phyloP scores from a whole-genome alignment of 2,113 vertebrate genomes.

The Corythornis cristatus region DNA sequence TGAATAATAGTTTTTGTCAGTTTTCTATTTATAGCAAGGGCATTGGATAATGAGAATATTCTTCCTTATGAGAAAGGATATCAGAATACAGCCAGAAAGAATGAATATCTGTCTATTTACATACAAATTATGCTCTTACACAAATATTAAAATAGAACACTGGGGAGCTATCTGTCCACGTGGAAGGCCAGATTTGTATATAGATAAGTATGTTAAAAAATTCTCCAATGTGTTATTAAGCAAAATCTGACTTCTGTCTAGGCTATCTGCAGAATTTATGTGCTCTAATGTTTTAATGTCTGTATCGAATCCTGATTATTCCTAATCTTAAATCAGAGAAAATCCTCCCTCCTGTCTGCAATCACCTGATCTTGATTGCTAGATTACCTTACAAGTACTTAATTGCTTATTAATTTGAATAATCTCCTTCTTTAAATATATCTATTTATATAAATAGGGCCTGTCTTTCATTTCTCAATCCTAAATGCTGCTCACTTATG shows the following conservation, averaged over 20 bases:
- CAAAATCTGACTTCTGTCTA: neutral
- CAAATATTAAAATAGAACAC: neutral
- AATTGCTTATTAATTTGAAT: slow-evolving; percentile 28
- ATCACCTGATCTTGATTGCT: slow-evolving; percentile 37
- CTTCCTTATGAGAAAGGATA: neutral
- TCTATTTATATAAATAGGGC: neutral
- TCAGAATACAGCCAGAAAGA: neutral
- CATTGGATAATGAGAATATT: neutral
- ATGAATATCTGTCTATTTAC: neutral
- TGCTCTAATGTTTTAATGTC: neutral
- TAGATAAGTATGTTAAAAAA: neutral
- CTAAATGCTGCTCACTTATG: accelerated
- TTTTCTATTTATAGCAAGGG: neutral
- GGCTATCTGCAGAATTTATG: neutral
- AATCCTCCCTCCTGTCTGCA: slow-evolving; percentile 2
- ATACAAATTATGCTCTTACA: neutral
- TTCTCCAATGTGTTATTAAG: neutral
- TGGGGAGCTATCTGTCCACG: neutral
- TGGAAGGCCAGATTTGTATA: neutral
- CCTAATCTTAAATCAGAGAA: slow-evolving; percentile 44
- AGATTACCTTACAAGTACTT: slow-evolving; percentile 42
- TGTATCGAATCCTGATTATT: slow-evolving; percentile 49
- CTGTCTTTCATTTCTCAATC: neutral
- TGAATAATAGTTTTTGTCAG: neutral
- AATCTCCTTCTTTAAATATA: neutral